Conservation (phyloP, 2,888 invertebrate species). For the Athripsodes cinereus region DNA sequence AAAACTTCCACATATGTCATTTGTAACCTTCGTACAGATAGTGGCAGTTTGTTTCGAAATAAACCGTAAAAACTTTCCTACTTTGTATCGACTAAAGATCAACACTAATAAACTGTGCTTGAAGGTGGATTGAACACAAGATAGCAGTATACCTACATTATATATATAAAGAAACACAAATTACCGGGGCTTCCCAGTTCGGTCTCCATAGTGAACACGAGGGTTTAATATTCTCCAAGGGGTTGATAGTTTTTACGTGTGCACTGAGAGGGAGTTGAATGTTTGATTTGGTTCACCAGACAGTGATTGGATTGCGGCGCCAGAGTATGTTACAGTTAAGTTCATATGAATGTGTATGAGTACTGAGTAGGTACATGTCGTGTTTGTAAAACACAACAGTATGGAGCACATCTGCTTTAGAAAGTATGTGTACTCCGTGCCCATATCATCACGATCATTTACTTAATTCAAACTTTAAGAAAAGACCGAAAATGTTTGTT, state of each 20-base stretch:
- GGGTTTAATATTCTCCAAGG: conserved; percentile 3
- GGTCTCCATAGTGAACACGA: not conserved
- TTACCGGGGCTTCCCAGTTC: not conserved
- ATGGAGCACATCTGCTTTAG: too few relatives aligned
- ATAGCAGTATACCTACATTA: not conserved
- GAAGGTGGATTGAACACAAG: not conserved
- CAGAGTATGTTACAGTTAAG: conserved; percentile 14
- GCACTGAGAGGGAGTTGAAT: conserved; percentile 6
- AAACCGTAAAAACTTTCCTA: not conserved
- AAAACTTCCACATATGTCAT: too few relatives aligned
- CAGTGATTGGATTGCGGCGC: conserved; percentile 26
- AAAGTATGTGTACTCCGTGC: too few relatives aligned
- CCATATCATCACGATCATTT: too few relatives aligned
- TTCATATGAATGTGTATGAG: not conserved
- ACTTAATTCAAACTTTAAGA: too few relatives aligned
- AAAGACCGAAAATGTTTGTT: too few relatives aligned
- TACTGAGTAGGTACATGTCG: too few relatives aligned
- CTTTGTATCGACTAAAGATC: not conserved
- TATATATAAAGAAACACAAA: not conserved
- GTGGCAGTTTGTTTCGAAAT: not conserved
- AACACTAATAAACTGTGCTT: not conserved
- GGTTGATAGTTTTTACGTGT: conserved; percentile 14
- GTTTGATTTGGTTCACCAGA: conserved; percentile 27
- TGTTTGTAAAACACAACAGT: too few relatives aligned
- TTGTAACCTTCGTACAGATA: not conserved